These are phyloP conservation scores for Dasypolia templi DNA, from an alignment of 2,888 invertebrate genomes.

Conservation along the genomic window DNA sequence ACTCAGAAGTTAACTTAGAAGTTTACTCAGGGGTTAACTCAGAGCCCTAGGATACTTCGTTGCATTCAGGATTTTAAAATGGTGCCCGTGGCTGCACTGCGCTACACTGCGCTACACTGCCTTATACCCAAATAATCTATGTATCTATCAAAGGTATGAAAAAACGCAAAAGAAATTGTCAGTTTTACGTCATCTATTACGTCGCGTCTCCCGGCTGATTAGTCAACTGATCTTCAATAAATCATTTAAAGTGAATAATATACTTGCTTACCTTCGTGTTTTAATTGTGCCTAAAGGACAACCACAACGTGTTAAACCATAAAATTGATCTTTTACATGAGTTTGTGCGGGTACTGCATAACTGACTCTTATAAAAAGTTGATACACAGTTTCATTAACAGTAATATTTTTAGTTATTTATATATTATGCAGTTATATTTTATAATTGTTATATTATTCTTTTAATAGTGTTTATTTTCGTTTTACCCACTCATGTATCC, in stretches of 20 bases:
- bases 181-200: too few relatives aligned
- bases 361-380: neutral
- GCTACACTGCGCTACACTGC: too few relatives aligned
- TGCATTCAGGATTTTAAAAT: too few relatives aligned
- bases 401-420: neutral
- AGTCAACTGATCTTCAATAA: slow-evolving; percentile 23
- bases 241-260: neutral
- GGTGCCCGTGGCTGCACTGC: too few relatives aligned
- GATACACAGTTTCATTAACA: neutral
- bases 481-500: too few relatives aligned
- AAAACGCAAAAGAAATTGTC: neutral
- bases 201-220: neutral
- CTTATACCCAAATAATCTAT: too few relatives aligned
- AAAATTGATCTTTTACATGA: slow-evolving; percentile 2
- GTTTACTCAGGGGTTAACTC: too few relatives aligned
- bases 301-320: neutral
- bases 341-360: neutral
- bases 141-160: neutral
- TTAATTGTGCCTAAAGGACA: slow-evolving; percentile 14
- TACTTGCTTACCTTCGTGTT: neutral
- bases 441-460: too few relatives aligned
- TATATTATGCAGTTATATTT: too few relatives aligned
- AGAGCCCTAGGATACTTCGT: too few relatives aligned
- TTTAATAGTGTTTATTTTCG: too few relatives aligned
- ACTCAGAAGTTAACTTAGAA: too few relatives aligned